Conservation (phyloP, 2,888 invertebrate species). For the Torymus texanus region DNA sequence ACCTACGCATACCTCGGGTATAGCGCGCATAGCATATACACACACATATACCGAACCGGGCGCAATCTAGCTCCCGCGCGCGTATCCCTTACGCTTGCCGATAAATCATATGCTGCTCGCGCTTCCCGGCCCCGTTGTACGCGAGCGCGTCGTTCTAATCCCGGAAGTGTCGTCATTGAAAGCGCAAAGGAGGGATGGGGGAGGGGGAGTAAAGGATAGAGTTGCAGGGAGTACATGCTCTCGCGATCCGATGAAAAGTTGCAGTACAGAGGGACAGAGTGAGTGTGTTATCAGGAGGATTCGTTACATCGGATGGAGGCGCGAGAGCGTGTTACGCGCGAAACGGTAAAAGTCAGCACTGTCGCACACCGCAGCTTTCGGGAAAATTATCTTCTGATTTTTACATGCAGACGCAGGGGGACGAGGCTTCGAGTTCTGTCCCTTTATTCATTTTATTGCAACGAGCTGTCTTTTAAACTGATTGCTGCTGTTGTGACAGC, state of each 20-base stretch:
- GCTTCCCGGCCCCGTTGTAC: conserved; percentile 22
- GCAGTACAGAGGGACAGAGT: not conserved
- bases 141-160: conserved; percentile 31
- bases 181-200: not conserved
- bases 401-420: not conserved
- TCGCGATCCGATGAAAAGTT: not conserved
- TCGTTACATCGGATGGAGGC: not conserved
- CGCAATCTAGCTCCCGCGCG: conserved; percentile 58
- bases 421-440: too few relatives aligned
- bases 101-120: conserved; percentile 61
- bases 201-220: not conserved
- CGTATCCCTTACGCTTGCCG: conserved; percentile 44
- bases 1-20: conserved; percentile 62
- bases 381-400: conserved; percentile 16
- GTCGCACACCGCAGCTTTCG: too few relatives aligned
- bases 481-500: too few relatives aligned
- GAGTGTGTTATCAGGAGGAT: not conserved
- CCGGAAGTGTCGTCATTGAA: conserved; percentile 46
- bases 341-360: too few relatives aligned
- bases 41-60: conserved; percentile 26
- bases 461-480: too few relatives aligned
- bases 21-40: not conserved
- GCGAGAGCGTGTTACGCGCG: not conserved
- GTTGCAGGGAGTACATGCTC: not conserved
- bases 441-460: too few relatives aligned